Evolutionary conservation across 2,888 invertebrate species (phyloP), one percentile per base, ranked within the genome.

Genomic region (Pharmacophagus antenor): DNA sequence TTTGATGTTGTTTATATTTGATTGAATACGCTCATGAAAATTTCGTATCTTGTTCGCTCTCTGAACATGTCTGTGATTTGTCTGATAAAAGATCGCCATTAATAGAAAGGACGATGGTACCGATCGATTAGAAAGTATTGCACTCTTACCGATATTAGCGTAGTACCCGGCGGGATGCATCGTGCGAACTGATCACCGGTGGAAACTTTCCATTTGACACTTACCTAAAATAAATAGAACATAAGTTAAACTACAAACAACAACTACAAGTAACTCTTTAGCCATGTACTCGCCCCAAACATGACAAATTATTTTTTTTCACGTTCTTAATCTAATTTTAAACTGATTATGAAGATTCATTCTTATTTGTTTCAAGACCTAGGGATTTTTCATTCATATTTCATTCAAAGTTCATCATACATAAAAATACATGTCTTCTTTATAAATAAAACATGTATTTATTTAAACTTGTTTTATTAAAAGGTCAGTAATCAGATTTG

Each of bases 111-210:
- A 48, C 50, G 47, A 47, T 44, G 46, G 23, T 50, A 1, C 47
- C 60, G 48, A 41, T 47, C 46, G 51, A 41, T 42, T 56, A 57
- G 52, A 63, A 59, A 59, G 47, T 63, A 52, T 54, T 59, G 41
- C 56, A 57, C 64, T 75, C 89, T 89, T 88, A 90, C 90, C 90
- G 63, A 90, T 84, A 70, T 90, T 90, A 63, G 90, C 90, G 87
- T 90, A 90, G 87, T 89, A 90, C 73, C 90, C 90, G 64, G 89
- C 88, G 70, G 90, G 90, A 79, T 90, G 90, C 89, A 90, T 89
- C 82, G 80, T 85, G 77, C 71, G 74, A 70, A 77, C 70, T 73
- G 77, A 85, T 88, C 87, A 89, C 86, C 84, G 84, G 55, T 69
- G 76, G 73, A 81, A 78, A 75, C 69, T 80, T 82, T 79, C 90